These are phyloP conservation scores for Atrina japonica DNA, from an alignment of 2,888 invertebrate species.

Conservation along the genomic window DNA sequence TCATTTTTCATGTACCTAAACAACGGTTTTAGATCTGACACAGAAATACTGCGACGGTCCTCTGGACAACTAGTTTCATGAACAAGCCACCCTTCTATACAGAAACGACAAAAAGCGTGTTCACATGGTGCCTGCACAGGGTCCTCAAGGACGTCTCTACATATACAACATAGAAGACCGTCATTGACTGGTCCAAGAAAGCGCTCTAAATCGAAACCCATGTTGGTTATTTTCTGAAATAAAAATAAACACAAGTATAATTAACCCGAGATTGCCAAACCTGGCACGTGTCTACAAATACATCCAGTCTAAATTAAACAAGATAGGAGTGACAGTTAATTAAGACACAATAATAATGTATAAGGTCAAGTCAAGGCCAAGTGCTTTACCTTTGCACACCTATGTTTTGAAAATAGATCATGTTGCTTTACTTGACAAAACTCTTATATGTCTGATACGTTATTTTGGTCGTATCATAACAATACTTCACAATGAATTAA, in stretches of 20 bases:
- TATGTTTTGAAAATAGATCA: too few relatives aligned
- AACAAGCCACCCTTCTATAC: slow-evolving; percentile 73
- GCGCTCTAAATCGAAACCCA: slow-evolving; percentile 73
- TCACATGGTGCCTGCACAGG: slow-evolving; percentile 76
- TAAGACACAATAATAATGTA: too few relatives aligned
- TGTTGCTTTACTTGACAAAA: too few relatives aligned
- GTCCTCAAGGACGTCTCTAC: slow-evolving; percentile 72
- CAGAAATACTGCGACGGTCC: slow-evolving; percentile 62
- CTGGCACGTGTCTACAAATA: too few relatives aligned
- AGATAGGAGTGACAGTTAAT: too few relatives aligned
- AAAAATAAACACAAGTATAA: not conserved
- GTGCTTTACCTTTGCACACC: too few relatives aligned
- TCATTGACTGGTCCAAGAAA: slow-evolving; percentile 68
- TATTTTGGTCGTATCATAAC: too few relatives aligned
- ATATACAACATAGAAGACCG: slow-evolving; percentile 72
- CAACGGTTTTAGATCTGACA: slow-evolving; percentile 60
- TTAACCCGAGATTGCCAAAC: too few relatives aligned
- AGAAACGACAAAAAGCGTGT: slow-evolving; percentile 72
- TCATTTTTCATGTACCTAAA: slow-evolving; percentile 73
- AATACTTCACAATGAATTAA: too few relatives aligned
- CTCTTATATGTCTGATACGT: too few relatives aligned
- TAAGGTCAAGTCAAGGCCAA: too few relatives aligned
- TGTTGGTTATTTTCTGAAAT: slow-evolving; percentile 31
- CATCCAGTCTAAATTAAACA: too few relatives aligned
- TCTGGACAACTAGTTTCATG: slow-evolving; percentile 73